Conservation (phyloP, 2,113 vertebrate genomes). For the Prolemur simus region DNA sequence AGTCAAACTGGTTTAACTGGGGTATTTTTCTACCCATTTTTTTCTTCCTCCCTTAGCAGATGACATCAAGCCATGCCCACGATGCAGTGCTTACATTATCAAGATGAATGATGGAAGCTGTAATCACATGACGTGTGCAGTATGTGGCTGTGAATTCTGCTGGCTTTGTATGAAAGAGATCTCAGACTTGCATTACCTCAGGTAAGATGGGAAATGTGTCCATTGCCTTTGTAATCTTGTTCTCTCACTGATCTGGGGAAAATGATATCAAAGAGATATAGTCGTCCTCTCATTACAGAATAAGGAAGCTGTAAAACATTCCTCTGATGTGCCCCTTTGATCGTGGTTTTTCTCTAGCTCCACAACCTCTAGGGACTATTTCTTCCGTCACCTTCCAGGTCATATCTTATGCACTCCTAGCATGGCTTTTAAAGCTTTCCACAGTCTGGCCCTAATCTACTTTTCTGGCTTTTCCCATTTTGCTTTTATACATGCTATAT, state of each 20-base stretch:
- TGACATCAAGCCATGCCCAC: conserved; percentile 98
- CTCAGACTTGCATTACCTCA: conserved; percentile 99
- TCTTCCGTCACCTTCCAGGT: background rate
- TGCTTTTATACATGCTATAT: conserved; percentile 10
- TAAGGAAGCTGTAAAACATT: conserved; percentile 31
- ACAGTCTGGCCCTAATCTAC: background rate
- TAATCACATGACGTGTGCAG: conserved; percentile 99
- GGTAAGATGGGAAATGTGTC: conserved; percentile 83
- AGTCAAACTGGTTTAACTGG: background rate
- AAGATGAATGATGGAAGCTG: conserved; percentile 99
- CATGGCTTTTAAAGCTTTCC: conserved; percentile 29
- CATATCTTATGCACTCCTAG: background rate
- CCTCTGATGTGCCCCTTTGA: background rate
- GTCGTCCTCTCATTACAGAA: background rate
- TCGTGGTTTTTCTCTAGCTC: background rate
- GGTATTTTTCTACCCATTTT: background rate
- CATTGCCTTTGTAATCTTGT: background rate
- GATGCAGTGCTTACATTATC: conserved; percentile 98
- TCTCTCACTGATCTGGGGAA: conserved; percentile 12
- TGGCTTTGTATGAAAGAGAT: conserved; percentile 99
- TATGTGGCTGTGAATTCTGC: conserved; percentile 99
- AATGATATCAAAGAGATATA: background rate
- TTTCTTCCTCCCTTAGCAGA: conserved; percentile 85
- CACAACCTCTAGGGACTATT: background rate
- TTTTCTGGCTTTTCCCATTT: conserved; percentile 32